Evolutionary conservation across 1,140 invertebrate species (phyloP).

Genomic region (Penaeus vannamei): DNA sequence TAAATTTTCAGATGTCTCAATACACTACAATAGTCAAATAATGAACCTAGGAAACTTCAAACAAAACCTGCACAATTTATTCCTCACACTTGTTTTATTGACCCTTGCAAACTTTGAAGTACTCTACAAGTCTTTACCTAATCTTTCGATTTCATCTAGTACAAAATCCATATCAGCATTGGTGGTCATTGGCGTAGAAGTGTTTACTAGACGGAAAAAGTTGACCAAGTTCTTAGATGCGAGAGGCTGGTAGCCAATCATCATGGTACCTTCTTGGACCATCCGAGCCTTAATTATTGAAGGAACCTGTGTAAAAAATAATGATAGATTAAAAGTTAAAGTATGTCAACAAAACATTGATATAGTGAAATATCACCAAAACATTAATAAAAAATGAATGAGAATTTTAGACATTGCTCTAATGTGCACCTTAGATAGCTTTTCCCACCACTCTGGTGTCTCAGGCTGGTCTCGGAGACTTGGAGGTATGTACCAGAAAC

Average conservation of each 20-base stretch:
- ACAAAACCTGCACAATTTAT: no score
- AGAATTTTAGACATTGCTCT: background rate
- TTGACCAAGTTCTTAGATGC: slow-evolving; percentile 79
- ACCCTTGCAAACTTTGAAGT: no score
- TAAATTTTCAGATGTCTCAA: no score
- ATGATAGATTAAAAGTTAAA: no score
- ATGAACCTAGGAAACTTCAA: no score
- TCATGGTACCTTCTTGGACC: slow-evolving; percentile 82
- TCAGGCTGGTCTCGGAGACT: slow-evolving; percentile 78
- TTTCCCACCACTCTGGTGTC: slow-evolving; percentile 79
- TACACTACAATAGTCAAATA: no score
- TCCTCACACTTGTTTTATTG: no score
- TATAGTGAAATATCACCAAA: no score
- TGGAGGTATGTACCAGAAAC: slow-evolving; percentile 93
- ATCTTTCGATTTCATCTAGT: slow-evolving; percentile 77
- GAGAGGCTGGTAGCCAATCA: slow-evolving; percentile 89
- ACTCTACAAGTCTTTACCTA: slow-evolving; percentile 73
- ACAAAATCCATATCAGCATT: slow-evolving; percentile 77
- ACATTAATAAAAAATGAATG: no score
- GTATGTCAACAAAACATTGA: no score
- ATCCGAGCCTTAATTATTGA: slow-evolving; percentile 87
- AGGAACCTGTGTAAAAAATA: slow-evolving; percentile 78
- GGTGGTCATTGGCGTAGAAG: slow-evolving; percentile 80
- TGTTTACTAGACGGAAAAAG: slow-evolving; percentile 90
- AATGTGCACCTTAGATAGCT: slow-evolving; percentile 82